Percentiles rank a stretch among this genome's conserved stretches.
Conservation (phyloP, 2,113 vertebrate species). For the Amazona guildingii region DNA sequence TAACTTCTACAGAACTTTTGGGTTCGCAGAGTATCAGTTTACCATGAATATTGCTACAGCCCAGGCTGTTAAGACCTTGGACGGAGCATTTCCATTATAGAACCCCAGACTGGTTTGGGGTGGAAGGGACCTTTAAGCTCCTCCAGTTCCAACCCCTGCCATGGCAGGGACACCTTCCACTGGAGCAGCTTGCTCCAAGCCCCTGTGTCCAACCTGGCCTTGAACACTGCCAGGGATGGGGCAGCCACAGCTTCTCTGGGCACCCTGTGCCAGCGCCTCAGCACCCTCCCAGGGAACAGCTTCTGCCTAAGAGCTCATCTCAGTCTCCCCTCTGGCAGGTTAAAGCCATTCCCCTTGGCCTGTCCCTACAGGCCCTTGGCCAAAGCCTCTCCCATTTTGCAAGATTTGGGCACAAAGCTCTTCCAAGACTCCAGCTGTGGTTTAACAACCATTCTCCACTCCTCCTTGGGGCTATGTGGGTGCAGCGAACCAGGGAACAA, state of each 20-base stretch:
- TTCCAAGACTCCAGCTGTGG: not conserved
- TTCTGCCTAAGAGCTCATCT: not conserved
- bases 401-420: not conserved
- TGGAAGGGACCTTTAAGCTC: not conserved
- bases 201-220: too few relatives aligned
- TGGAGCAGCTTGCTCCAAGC: too few relatives aligned
- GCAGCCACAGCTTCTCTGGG: too few relatives aligned
- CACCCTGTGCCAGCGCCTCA: too few relatives aligned
- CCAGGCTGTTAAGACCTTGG: not conserved
- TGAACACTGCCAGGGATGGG: too few relatives aligned
- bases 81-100: too few relatives aligned
- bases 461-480: too few relatives aligned
- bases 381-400: not conserved
- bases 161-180: not conserved
- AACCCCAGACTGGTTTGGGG: not conserved
- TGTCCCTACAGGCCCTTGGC: not conserved
- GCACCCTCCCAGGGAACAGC: too few relatives aligned
- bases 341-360: not conserved
- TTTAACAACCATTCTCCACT: not conserved
- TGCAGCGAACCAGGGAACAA: not conserved
- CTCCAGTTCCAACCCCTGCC: not conserved
- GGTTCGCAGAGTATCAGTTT: not conserved
- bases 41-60: fast-evolving
- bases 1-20: too few relatives aligned
- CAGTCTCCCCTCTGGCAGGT: not conserved